A percentile compares a stretch with the other conserved stretches of the same genome.
Evolutionary conservation across 1,140 invertebrate genomes (phyloP).

Genomic region (Melitaea cinxia): DNA sequence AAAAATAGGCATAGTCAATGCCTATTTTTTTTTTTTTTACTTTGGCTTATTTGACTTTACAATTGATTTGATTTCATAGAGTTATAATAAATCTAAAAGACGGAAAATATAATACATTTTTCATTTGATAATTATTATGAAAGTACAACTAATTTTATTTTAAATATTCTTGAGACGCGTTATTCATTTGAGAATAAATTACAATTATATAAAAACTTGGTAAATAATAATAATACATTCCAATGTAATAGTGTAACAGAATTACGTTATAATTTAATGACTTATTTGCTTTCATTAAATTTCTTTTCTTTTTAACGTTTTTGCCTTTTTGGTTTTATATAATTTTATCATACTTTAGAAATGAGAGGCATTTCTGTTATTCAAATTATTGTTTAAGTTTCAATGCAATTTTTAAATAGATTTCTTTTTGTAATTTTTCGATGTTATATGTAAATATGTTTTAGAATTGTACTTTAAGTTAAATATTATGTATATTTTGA

Average conservation of each 20-base stretch:
- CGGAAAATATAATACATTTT: too few species aligned
- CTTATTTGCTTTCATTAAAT: background rate
- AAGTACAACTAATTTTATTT: too few species aligned
- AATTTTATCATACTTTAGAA: background rate
- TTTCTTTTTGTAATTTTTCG: too few species aligned
- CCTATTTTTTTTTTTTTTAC: too few species aligned
- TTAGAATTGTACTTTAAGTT: slow-evolving; percentile 44
- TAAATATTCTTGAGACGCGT: background rate
- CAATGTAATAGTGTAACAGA: slow-evolving; percentile 10
- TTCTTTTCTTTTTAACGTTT: too few species aligned
- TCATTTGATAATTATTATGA: too few species aligned
- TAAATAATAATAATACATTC: slow-evolving; percentile 3
- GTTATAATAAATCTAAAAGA: too few species aligned
- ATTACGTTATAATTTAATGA: background rate
- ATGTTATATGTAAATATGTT: slow-evolving; percentile 52
- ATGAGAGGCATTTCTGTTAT: slow-evolving; percentile 4
- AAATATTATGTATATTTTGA: slow-evolving; percentile 63
- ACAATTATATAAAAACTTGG: background rate
- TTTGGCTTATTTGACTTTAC: too few species aligned
- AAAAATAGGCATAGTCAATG: too few species aligned
- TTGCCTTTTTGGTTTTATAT: too few species aligned
- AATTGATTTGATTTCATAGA: too few species aligned
- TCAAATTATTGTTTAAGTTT: background rate
- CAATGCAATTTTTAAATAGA: slow-evolving; percentile 24
- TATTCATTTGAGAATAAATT: background rate